These are phyloP conservation scores for Lepidurus couesii DNA, from an alignment of 1,140 invertebrate genomes.

Conservation along the genomic window DNA sequence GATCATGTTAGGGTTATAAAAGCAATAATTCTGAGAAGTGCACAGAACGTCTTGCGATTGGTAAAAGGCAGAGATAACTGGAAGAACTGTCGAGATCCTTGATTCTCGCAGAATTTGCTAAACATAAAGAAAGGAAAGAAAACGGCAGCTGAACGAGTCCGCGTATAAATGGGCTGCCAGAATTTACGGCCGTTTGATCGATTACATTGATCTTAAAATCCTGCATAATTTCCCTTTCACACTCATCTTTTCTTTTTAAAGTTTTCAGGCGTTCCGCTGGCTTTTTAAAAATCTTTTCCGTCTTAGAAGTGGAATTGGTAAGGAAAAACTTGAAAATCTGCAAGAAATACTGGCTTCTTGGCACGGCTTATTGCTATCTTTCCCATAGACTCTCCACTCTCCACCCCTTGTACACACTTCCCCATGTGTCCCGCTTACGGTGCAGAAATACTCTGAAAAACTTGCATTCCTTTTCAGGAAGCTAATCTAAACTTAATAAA, in stretches of 20 bases:
- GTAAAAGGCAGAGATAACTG: no score
- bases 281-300: no score
- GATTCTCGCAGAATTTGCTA: not conserved
- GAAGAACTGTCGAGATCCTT: no score
- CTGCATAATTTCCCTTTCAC: not conserved
- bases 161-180: not conserved
- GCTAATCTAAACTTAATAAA: not conserved
- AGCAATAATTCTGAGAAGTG: no score
- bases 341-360: not conserved
- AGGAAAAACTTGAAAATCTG: not conserved
- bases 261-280: no score
- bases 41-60: no score
- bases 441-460: conserved; percentile 3
- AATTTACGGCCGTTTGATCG: not conserved
- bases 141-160: not conserved
- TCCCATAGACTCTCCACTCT: not conserved
- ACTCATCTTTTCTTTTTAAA: not conserved
- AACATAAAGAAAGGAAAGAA: not conserved
- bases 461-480: not conserved
- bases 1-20: no score
- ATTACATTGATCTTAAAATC: conserved; percentile 9
- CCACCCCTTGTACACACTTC: not conserved
- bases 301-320: not conserved
- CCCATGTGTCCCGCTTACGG: not conserved
- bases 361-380: not conserved